A percentile compares a stretch with the other conserved stretches of the same genome.
Evolutionary conservation across 1,140 invertebrate species (phyloP).

Genomic region (Acyrthosiphon pisum): DNA sequence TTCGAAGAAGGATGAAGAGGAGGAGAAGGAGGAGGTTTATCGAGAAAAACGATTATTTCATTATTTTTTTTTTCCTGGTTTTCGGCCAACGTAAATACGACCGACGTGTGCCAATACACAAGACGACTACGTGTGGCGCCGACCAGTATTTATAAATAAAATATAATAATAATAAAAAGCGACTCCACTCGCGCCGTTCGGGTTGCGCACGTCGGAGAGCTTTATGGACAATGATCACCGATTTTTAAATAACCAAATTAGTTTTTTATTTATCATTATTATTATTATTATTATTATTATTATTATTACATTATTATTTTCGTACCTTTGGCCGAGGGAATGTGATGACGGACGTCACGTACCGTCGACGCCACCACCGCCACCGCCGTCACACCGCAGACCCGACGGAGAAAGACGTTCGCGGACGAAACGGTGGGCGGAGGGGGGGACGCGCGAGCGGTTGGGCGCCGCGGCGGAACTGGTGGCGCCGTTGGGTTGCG

Average conservation of each 20-base stretch:
- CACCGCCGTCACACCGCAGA: neutral
- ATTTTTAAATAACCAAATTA: neutral
- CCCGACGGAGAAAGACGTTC: neutral
- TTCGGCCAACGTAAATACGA: conserved; percentile 49
- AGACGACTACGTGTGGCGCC: conserved; percentile 23
- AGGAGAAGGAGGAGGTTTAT: conserved; percentile 7
- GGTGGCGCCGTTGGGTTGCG: conserved; percentile 62
- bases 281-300: neutral
- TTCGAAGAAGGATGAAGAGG: neutral
- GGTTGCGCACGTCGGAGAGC: neutral
- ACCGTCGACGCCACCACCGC: neutral
- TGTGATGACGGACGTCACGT: conserved; percentile 51
- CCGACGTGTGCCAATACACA: conserved; percentile 27
- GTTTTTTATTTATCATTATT: neutral
- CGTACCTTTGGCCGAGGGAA: conserved; percentile 28
- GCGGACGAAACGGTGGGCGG: conserved; percentile 50
- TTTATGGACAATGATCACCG: neutral
- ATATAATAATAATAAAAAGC: conserved; percentile 9
- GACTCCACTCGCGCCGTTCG: neutral
- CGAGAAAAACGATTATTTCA: conserved; percentile 31
- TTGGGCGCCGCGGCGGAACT: conserved; percentile 62
- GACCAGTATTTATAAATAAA: conserved; percentile 26
- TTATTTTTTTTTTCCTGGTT: conserved; percentile 18
- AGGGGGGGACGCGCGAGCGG: conserved; percentile 59
- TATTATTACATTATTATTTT: neutral